These are phyloP conservation scores for Sakesphorus luctuosus DNA, from an alignment of 2,113 vertebrate genomes.

Conservation along the genomic window DNA sequence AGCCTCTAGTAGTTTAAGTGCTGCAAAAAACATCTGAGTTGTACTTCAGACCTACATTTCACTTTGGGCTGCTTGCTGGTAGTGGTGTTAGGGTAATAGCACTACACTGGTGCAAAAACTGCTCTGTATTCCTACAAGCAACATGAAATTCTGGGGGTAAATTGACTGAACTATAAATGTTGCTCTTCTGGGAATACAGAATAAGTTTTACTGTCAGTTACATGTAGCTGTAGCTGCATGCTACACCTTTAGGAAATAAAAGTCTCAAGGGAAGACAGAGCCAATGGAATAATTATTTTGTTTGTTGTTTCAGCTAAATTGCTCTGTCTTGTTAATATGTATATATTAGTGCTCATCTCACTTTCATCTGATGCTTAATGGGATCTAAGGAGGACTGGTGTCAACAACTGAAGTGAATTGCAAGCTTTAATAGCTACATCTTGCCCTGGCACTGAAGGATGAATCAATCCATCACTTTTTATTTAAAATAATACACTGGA, in stretches of 20 bases:
- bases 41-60: not conserved
- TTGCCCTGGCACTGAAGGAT: not conserved
- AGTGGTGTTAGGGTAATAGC: not conserved
- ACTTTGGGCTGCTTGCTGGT: not conserved
- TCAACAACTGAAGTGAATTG: not conserved
- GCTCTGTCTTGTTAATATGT: not conserved
- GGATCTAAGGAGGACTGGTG: not conserved
- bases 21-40: not conserved
- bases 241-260: not conserved
- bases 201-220: not conserved
- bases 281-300: not conserved
- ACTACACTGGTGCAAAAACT: not conserved
- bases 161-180: not conserved
- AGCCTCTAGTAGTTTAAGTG: not conserved
- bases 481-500: conserved; percentile 20
- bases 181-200: not conserved
- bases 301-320: not conserved
- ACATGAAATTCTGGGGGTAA: not conserved
- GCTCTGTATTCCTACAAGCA: not conserved
- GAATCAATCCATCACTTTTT: not conserved
- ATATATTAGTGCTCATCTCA: not conserved
- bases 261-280: not conserved
- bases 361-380: not conserved
- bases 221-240: not conserved
- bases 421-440: not conserved